Base-by-base conservation (phyloP, 2,888 invertebrate genomes). In the Leucozona laternaria region DNA sequence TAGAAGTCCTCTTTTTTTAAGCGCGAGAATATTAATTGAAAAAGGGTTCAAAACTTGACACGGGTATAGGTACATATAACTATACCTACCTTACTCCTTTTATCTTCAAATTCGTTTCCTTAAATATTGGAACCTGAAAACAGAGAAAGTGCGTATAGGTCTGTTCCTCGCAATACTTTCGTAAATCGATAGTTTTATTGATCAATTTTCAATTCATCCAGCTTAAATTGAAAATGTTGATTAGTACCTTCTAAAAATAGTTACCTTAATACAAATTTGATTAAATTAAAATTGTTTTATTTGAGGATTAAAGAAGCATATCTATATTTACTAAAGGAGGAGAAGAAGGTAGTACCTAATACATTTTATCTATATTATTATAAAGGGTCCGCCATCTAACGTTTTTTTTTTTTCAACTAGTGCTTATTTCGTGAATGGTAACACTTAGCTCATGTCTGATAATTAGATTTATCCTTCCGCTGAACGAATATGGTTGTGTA, bases 31-130 rank as follows among this genome's bases (percentile, higher is more conserved):
- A 55, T 72, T 64, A 72, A 79, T 66, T 58, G 43, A 79, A 79
- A 80, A 80, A 80, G 75, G 79, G 68, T 80, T 75, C 17, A 53
- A 31, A 31, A 60, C 34, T 60, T 80, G 79, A 80, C 58, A 73
- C 45, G 66, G 40, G 73, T 73, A n/a, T 20, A 31, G n/a, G 15
- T 37, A 4, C 1, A 13, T 6, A 11, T 17, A 8, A n/a, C n/a
- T n/a, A n/a, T n/a, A n/a, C n/a, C n/a, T n/a, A n/a, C n/a, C n/a
- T n/a, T 45, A 4, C 15, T 43, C 31, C 20, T 53, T 79, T 34
- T 80, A 68, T 75, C 68, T 66, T 31, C 13, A 28, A 48, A 53
- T 68, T 73, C 34, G n/a, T 66, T 73, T 79, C 48, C 64, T 58
- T 66, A 68, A 45, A 58, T 25, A 2, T 34, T 2, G 11, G 43